These are phyloP conservation scores for Penaeus indicus DNA, from an alignment of 1,140 invertebrate genomes.

Conservation along the genomic window DNA sequence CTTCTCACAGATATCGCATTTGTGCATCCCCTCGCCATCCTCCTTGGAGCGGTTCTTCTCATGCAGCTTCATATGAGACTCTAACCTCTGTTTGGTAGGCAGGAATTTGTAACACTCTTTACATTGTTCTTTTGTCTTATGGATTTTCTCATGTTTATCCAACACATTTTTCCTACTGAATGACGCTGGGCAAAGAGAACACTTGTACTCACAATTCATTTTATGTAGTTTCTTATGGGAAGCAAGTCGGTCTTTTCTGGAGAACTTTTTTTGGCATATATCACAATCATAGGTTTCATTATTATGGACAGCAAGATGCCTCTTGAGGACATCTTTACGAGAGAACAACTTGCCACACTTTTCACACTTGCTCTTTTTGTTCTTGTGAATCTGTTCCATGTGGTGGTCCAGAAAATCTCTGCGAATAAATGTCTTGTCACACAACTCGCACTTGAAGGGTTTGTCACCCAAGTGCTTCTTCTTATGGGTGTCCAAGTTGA, in stretches of 20 bases:
- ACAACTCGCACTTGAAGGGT: conserved; percentile 62
- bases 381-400: conserved; percentile 63
- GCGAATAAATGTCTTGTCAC: conserved; percentile 60
- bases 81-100: conserved; percentile 42
- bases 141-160: conserved; percentile 61
- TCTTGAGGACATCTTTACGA: conserved; percentile 62
- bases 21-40: conserved; percentile 19
- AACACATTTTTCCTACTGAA: conserved; percentile 59
- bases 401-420: conserved; percentile 59
- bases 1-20: conserved; percentile 52
- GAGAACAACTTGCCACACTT: conserved; percentile 63
- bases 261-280: conserved; percentile 56
- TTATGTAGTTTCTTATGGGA: conserved; percentile 57
- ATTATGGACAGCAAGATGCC: conserved; percentile 59
- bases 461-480: conserved; percentile 57
- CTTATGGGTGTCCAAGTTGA: conserved; percentile 60
- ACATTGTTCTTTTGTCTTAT: conserved; percentile 62
- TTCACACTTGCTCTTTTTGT: conserved; percentile 62
- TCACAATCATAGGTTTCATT: conserved; percentile 62
- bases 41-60: conserved; percentile 46
- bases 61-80: conserved; percentile 51
- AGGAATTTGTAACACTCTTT: conserved; percentile 63
- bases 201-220: conserved; percentile 48
- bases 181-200: conserved; percentile 60
- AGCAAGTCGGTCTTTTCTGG: conserved; percentile 54